Evolutionary conservation across 2,888 invertebrate genomes (phyloP).

Genomic region (Leistus spinibarbis): DNA sequence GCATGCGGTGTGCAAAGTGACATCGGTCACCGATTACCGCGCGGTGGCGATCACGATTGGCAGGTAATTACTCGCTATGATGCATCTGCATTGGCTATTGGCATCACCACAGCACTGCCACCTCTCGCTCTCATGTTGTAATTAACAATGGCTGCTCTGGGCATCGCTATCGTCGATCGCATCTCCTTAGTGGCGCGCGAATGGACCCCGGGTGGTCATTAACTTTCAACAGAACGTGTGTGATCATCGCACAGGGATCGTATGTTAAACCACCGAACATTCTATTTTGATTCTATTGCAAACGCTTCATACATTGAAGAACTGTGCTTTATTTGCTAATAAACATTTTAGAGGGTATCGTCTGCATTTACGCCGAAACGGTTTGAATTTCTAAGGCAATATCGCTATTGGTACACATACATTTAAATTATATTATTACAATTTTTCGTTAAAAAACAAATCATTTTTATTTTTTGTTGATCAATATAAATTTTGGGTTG

Average conservation of each 20-base stretch:
- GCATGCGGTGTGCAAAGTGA: neutral
- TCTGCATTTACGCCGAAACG: too few species aligned
- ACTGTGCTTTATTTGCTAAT: too few species aligned
- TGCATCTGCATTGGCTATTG: conserved; percentile 41
- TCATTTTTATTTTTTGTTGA: too few species aligned
- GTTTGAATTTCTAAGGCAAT: too few species aligned
- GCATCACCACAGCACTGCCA: neutral
- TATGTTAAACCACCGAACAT: neutral
- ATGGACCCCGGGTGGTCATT: neutral
- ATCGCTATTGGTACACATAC: too few species aligned
- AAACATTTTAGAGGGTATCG: too few species aligned
- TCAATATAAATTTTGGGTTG: too few species aligned
- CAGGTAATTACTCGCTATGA: conserved; percentile 43
- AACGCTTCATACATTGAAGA: too few species aligned
- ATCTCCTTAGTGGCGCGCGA: neutral
- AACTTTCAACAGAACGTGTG: neutral
- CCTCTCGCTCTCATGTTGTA: conserved; percentile 8
- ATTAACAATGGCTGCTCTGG: conserved; percentile 38
- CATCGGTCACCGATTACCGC: conserved; percentile 34
- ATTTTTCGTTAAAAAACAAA: too few species aligned
- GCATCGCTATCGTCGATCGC: neutral
- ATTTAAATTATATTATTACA: too few species aligned
- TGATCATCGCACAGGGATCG: neutral
- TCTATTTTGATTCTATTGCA: neutral
- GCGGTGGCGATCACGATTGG: conserved; percentile 39